Evolutionary conservation across 2,113 vertebrate genomes (phyloP), one percentile per base, ranked within the genome.

Genomic region (Aegotheles bennettii): DNA sequence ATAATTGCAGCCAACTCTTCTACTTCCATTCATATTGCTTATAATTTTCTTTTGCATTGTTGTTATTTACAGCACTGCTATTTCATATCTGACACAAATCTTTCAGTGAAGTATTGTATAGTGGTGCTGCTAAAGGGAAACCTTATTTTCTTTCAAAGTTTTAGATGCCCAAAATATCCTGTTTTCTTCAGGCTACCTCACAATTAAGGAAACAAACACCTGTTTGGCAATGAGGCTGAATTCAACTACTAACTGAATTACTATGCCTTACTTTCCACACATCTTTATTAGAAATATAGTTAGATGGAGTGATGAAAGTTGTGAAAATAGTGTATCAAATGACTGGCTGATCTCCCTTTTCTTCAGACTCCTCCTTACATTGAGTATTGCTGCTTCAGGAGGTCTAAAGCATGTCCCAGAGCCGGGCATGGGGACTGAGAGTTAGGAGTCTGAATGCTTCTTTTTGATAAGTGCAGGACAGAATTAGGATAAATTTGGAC

Each of bases 201-300:
- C 74, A 81, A 61, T 90, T 77, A 88, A 42, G 67, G 84, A 95
- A 87, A 57, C 26, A 53, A 96, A 87, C 82, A 92, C 75, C 84
- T 94, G 65, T 63, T 96, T 91, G 76, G 16, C 77, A 91, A 40
- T 53, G 45, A 87, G 28, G 38, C 48, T 61, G 64, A 81, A 45
- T 90, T 73, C 70, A 5, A 19, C 59, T 40, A 40, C 51, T 68
- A 61, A 38, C 56, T 35, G 38, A 69, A 20, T 69, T 45, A 20
- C 26, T 11, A 53, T 84, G 43, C 89, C 81, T 70, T 26, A 48
- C 29, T 53, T 69, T 68, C 29, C 8, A 1, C 16, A 17, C 36
- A 15, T 35, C 70, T 57, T 75, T 81, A 77, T 92, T 87, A 70
- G 26, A 53, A 79, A 91, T 36, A 31, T 14, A 31, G 14, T 68